Conservation (phyloP, 2,888 invertebrate species). For the Drosophila ezoana region DNA sequence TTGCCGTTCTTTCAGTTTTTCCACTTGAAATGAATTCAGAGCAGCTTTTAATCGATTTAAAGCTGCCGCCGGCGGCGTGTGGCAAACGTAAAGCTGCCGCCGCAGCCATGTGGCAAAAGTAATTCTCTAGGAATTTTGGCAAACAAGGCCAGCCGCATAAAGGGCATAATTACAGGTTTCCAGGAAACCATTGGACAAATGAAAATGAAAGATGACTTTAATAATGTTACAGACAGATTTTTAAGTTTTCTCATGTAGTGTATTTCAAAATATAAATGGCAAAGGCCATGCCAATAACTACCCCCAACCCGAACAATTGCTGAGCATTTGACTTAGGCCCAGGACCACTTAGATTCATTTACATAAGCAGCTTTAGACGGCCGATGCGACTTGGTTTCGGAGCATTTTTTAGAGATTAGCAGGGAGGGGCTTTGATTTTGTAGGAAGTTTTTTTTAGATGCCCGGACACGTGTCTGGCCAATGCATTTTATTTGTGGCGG, state of each 20-base stretch:
- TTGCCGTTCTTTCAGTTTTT: neutral
- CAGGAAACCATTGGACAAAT: neutral
- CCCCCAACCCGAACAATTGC: neutral
- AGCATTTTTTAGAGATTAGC: constrained; percentile 25
- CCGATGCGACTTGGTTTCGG: constrained; percentile 8
- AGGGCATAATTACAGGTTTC: neutral
- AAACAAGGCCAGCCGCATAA: neutral
- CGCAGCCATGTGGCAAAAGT: neutral
- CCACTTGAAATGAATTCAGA: neutral
- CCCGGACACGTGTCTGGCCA: constrained; percentile 42
- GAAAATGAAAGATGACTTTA: neutral
- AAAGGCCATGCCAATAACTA: neutral
- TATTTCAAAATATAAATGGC: constrained; percentile 3
- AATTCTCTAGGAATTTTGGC: neutral
- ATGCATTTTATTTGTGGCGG: constrained; percentile 16
- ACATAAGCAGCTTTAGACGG: constrained; percentile 68
- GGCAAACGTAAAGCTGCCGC: neutral
- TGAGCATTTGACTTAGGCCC: constrained; percentile 11
- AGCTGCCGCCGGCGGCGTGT: neutral
- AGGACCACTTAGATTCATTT: constrained; percentile 63
- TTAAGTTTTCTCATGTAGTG: neutral
- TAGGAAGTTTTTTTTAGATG: constrained; percentile 13
- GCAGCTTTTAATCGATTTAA: neutral
- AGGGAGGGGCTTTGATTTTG: constrained; percentile 17
- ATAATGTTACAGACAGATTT: neutral